Evolutionary conservation across 64 coral and sea anemone species (phyloP).

Genomic region (Dendrophyllia cribrosa): DNA sequence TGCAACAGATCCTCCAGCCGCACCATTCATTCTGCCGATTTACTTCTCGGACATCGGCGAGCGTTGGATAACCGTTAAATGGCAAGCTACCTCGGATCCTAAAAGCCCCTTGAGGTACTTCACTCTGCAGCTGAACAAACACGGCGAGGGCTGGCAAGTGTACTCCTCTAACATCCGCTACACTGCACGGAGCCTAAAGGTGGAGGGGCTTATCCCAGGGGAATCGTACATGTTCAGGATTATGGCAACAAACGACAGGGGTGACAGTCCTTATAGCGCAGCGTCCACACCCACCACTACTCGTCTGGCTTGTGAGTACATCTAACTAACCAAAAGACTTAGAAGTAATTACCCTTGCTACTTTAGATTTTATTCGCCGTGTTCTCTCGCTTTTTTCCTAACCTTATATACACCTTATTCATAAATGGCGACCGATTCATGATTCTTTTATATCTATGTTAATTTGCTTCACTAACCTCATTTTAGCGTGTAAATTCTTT

Average conservation of each 20-base stretch:
- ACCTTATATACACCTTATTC: too few species aligned
- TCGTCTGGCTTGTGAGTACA: constrained; percentile 25
- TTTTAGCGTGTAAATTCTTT: too few species aligned
- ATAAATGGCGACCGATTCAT: too few species aligned
- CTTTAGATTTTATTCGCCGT: too few species aligned
- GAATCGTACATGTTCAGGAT: constrained; percentile 79
- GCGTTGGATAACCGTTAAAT: constrained; percentile 73
- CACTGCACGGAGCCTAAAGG: constrained; percentile 46
- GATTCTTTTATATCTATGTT: too few species aligned
- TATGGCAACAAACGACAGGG: constrained; percentile 82
- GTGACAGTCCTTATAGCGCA: constrained; percentile 82
- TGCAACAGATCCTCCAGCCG: constrained; percentile 71
- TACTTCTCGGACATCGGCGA: constrained; percentile 69
- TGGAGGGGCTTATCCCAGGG: constrained; percentile 74
- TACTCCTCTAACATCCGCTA: constrained; percentile 67
- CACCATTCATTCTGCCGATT: constrained; percentile 85
- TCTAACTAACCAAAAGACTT: not conserved
- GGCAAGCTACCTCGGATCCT: constrained; percentile 69
- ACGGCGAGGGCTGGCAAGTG: constrained; percentile 75
- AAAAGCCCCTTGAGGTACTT: constrained; percentile 80
- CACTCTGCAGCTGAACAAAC: constrained; percentile 76
- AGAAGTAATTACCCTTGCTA: too few species aligned
- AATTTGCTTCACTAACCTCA: too few species aligned
- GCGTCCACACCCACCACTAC: constrained; percentile 43
- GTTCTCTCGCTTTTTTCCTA: too few species aligned